These are phyloP conservation scores for Schizaphis graminum DNA, from an alignment of 2,888 invertebrate genomes.

Conservation along the genomic window DNA sequence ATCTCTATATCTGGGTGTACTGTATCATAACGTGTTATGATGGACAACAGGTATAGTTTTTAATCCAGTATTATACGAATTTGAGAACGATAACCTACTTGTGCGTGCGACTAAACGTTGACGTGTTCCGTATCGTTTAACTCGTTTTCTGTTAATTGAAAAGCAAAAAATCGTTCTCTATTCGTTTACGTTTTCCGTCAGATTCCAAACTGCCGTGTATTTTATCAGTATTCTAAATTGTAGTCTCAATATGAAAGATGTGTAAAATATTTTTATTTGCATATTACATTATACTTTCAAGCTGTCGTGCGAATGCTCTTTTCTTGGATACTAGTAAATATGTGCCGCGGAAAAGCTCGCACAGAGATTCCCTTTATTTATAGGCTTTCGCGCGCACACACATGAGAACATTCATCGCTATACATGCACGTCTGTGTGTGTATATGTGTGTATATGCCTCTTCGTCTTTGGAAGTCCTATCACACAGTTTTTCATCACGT, in stretches of 20 bases:
- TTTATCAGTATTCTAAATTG: neutral
- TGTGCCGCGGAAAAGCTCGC: slow-evolving; percentile 49
- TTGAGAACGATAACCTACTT: neutral
- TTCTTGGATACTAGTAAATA: slow-evolving; percentile 37
- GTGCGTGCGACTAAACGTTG: neutral
- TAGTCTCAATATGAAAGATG: neutral
- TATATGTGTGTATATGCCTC: neutral
- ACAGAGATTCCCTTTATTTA: slow-evolving; percentile 61
- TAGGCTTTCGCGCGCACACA: slow-evolving; percentile 11
- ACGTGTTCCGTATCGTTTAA: neutral
- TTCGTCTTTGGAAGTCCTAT: slow-evolving; percentile 69
- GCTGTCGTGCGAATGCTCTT: slow-evolving; percentile 15
- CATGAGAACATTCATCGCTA: neutral
- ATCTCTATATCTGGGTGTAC: neutral
- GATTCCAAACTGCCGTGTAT: neutral
- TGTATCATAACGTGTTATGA: neutral
- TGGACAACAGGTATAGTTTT: neutral
- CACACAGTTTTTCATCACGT: slow-evolving; percentile 71
- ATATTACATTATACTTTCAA: neutral
- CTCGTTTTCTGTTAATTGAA: neutral
- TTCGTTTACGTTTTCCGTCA: neutral
- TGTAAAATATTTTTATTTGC: slow-evolving; percentile 1
- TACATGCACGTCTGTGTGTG: neutral
- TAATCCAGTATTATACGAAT: neutral
- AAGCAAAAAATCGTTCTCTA: neutral